A percentile compares a stretch with the other conserved stretches of the same genome.
Conservation (phyloP, 2,113 vertebrate genomes). For the Pelecanoides urinatrix region DNA sequence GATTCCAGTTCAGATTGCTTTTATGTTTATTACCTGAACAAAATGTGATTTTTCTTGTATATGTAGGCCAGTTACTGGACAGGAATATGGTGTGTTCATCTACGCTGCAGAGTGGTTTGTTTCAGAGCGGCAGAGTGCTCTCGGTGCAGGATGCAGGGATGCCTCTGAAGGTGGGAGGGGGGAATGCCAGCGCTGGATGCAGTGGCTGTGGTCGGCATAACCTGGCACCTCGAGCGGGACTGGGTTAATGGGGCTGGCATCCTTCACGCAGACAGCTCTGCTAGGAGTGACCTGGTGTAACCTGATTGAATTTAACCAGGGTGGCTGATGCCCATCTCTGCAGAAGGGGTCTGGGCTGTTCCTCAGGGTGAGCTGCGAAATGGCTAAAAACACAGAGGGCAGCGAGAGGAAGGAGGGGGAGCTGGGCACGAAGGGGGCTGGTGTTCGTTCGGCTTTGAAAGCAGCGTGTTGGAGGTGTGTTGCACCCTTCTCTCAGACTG, state of each 20-base stretch:
- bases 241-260: background rate
- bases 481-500: background rate
- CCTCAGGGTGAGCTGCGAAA: background rate
- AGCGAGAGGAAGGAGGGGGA: background rate
- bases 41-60: background rate
- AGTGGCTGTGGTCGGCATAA: background rate
- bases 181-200: background rate
- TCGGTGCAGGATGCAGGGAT: no score
- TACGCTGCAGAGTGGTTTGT: background rate
- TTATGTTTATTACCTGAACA: background rate
- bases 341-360: background rate
- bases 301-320: background rate
- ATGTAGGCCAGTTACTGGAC: background rate
- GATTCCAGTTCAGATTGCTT: background rate
- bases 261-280: no score
- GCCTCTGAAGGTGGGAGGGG: no score
- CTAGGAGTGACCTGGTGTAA: background rate
- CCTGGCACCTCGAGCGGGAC: background rate
- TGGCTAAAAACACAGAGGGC: background rate
- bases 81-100: background rate
- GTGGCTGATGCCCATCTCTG: background rate
- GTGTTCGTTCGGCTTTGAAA: background rate
- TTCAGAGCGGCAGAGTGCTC: background rate
- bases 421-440: background rate
- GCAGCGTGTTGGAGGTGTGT: background rate